phyloP scores from a whole-genome alignment of 2,888 invertebrate species.

The Omphaloscelis lunosa region DNA sequence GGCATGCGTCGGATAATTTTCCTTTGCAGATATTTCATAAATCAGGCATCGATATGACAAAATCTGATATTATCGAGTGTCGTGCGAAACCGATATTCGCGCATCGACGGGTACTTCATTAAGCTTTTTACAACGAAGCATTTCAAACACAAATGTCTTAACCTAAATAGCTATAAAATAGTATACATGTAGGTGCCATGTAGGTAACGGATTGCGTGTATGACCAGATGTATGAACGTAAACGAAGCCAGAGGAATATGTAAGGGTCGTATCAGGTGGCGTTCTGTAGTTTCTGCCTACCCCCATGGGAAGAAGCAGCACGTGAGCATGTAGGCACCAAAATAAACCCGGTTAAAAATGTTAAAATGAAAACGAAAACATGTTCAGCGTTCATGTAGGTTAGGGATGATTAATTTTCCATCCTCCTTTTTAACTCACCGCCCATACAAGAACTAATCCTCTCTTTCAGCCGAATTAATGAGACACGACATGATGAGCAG shows the following conservation, averaged over 20 bases:
- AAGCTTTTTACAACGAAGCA: slow-evolving; percentile 38
- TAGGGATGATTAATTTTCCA: slow-evolving; percentile 47
- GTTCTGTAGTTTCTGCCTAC: not conserved
- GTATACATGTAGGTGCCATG: not conserved
- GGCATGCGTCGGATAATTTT: slow-evolving; percentile 81
- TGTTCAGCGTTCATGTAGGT: slow-evolving; percentile 25
- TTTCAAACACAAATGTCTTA: slow-evolving; percentile 25
- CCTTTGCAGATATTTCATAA: slow-evolving; percentile 80
- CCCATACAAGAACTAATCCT: slow-evolving; percentile 49
- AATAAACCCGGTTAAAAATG: slow-evolving; percentile 12
- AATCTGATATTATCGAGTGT: slow-evolving; percentile 72
- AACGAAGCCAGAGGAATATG: not conserved
- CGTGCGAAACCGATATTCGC: slow-evolving; percentile 60
- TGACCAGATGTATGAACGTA: not conserved
- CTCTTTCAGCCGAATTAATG: slow-evolving; percentile 51
- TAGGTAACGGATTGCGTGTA: not conserved
- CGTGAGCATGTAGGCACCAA: not conserved
- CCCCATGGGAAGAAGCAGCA: not conserved
- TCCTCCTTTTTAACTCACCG: slow-evolving; percentile 27
- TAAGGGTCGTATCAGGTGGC: not conserved
- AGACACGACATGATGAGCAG: slow-evolving; percentile 40
- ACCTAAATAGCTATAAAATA: not conserved
- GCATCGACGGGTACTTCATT: slow-evolving; percentile 58
- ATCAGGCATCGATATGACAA: slow-evolving; percentile 79
- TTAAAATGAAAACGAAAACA: slow-evolving; percentile 17